Evolutionary conservation across 2,888 invertebrate species (phyloP).

Genomic region (Galerucella calmariensis): DNA sequence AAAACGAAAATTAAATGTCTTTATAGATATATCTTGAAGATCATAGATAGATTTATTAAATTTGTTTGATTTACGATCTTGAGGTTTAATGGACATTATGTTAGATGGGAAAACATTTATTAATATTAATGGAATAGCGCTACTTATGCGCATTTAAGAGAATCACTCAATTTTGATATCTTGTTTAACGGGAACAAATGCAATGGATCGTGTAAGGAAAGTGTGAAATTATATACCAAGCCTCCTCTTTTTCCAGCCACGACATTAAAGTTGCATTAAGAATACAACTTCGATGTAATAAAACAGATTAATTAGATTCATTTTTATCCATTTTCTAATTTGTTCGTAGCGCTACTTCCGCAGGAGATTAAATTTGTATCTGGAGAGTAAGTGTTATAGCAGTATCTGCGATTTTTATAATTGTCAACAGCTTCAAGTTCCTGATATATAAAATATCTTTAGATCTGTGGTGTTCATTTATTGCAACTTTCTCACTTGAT

Average conservation of each 20-base stretch:
- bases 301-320: constrained; percentile 22
- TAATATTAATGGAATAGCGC: too few species aligned
- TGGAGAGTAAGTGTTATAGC: neutral
- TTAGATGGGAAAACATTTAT: too few species aligned
- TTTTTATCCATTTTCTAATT: constrained; percentile 6
- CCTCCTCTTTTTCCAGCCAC: constrained; percentile 13
- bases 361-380: neutral
- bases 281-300: constrained; percentile 18
- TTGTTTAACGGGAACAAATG: constrained; percentile 3
- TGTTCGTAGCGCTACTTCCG: neutral
- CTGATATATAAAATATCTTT: neutral
- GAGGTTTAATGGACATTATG: too few species aligned
- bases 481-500: too few species aligned
- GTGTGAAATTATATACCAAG: neutral
- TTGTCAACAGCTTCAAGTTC: neutral
- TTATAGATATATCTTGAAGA: too few species aligned
- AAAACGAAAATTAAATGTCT: too few species aligned
- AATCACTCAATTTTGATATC: too few species aligned
- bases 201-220: neutral
- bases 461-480: neutral
- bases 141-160: too few species aligned
- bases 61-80: too few species aligned
- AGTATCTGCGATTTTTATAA: neutral
- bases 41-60: too few species aligned
- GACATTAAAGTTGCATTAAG: constrained; percentile 29